These are phyloP conservation scores for Phalacrocorax pelagicus DNA, from an alignment of 2,113 vertebrate species.

Conservation along the genomic window DNA sequence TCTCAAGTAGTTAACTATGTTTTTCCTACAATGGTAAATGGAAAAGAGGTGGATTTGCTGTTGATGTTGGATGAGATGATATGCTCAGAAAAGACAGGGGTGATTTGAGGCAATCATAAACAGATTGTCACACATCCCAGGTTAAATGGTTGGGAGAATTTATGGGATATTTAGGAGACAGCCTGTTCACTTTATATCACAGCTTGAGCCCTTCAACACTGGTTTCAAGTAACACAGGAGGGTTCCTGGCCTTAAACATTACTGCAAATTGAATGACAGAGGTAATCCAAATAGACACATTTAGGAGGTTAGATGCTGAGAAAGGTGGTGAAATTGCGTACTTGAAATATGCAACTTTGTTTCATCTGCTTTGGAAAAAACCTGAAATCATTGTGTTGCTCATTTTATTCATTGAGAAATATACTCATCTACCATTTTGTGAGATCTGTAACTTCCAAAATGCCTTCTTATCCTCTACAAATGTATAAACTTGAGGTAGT, in stretches of 20 bases:
- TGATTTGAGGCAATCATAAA: conserved; percentile 66
- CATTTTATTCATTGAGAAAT: background rate
- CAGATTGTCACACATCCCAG: background rate
- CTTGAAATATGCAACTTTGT: background rate
- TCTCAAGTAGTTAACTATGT: background rate
- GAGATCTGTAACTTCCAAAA: background rate
- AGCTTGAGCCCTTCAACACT: conserved; percentile 33
- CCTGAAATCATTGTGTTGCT: background rate
- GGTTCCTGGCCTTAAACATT: conserved; percentile 39
- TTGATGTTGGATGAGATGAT: conserved; percentile 9
- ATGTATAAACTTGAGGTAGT: background rate
- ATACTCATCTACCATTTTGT: background rate
- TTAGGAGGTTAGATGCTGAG: background rate
- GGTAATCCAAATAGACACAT: conserved; percentile 10
- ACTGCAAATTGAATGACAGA: background rate
- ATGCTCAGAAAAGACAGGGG: background rate
- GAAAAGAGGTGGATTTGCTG: background rate
- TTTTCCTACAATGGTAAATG: background rate
- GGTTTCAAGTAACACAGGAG: conserved; percentile 7
- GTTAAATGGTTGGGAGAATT: conserved; percentile 46
- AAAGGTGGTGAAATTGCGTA: background rate
- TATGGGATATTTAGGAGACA: conserved; percentile 24
- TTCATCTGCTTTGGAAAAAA: conserved; percentile 21
- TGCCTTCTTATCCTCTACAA: background rate
- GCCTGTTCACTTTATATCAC: conserved; percentile 2